Base-by-base conservation (phyloP, 2,113 vertebrate species). In the Chinchilla lanigera region DNA sequence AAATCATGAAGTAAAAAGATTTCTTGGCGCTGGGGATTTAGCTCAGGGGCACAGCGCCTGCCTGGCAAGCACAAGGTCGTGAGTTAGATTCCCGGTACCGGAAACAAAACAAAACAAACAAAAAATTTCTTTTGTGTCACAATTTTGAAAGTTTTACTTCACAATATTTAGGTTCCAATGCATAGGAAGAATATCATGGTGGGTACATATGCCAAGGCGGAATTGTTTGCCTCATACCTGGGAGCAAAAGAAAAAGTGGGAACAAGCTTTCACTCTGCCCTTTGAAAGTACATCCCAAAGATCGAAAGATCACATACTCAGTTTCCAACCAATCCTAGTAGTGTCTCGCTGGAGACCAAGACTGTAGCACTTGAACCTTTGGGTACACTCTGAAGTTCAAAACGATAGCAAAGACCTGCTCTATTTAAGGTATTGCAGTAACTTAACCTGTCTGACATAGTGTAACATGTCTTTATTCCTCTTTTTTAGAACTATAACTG, bases 361-460 rank as follows among this genome's bases (percentile, higher is more conserved):
- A 35, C 24, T n/a, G 60, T 50, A 1, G 9, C 0, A 8, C 12
- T 6, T 14, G 8, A 2, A 44, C 11, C 3, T n/a, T 83, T 61
- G 11, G 33, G 56, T 19, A 16, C 26, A n/a, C 6, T 38, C 8
- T 52, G 24, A 52, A n/a, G 20, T 13, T 86, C 44, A 35, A 67
- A 67, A 30, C 3, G 16, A 47, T 7, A 85, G 10, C 58, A n/a
- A 1, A 30, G 3, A 75, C 1, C 1, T 89, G 54, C 35, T 30
- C 26, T 67, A 77, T 58, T 88, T 63, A 12, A 89, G 20, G 7
- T 24, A 54, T 13, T 22, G 0, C 5, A 19, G 7, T 65, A 52
- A 38, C 3, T 86, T 73, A 89, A 65, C 30, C 58, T 52, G 5
- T 33, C 13, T 44, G 13, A 84, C 4, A 10, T 71, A 86, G 28